These are phyloP conservation scores for Carollia perspicillata DNA, from an alignment of 2,113 vertebrate genomes.

Conservation along the genomic window DNA sequence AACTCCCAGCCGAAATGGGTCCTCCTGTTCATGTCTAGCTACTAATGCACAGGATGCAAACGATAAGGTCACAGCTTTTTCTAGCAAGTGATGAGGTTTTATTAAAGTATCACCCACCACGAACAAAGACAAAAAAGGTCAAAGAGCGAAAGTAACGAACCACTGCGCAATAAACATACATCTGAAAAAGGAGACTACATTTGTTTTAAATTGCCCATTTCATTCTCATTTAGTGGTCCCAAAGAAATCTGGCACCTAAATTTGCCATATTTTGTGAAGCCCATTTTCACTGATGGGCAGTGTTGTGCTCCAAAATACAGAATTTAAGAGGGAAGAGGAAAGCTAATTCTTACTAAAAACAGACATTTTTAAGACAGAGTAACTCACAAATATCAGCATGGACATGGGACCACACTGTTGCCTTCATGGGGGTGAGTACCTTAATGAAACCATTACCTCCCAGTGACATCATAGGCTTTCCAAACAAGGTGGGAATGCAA, in stretches of 20 bases:
- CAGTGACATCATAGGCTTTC: conserved; percentile 69
- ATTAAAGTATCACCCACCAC: conserved; percentile 85
- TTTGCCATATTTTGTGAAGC: conserved; percentile 25
- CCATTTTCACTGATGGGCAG: conserved; percentile 17
- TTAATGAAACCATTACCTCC: conserved; percentile 80
- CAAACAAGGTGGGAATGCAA: conserved; percentile 45
- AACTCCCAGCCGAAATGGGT: conserved; percentile 72
- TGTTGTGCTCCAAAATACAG: neutral
- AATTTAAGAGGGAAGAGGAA: conserved; percentile 39
- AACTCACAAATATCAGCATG: conserved; percentile 7
- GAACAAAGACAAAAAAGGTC: conserved; percentile 66
- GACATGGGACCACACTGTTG: conserved; percentile 25
- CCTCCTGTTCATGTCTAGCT: conserved; percentile 62
- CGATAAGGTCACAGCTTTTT: conserved; percentile 70
- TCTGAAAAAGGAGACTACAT: neutral
- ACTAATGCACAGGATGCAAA: conserved; percentile 61
- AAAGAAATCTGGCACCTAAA: neutral
- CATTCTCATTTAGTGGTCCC: neutral
- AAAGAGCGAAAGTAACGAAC: conserved; percentile 37
- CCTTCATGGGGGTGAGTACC: conserved; percentile 80
- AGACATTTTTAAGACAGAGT: conserved; percentile 55
- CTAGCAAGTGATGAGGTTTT: conserved; percentile 71
- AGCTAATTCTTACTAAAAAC: conserved; percentile 5
- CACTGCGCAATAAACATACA: neutral
- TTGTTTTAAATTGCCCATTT: neutral